A percentile compares a stretch with the other conserved stretches of the same genome.
Conservation (phyloP, 2,797 vertebrate genomes). For the Neosilurus mollespiculum region DNA sequence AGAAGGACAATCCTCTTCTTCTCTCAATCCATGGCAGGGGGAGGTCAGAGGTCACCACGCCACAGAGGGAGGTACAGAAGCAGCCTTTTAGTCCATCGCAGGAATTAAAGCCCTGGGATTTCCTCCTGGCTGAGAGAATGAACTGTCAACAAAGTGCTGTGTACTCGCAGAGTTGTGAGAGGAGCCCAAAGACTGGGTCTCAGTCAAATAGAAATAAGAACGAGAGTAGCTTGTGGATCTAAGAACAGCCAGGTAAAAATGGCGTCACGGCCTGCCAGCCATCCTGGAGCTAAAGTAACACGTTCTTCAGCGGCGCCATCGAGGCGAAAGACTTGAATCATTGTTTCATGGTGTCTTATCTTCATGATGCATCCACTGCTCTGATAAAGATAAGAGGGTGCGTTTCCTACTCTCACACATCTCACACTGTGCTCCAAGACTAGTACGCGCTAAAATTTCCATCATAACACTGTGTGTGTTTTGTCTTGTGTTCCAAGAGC, state of each 20-base stretch:
- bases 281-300: constrained; percentile 25
- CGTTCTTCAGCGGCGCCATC: not conserved
- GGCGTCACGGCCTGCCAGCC: not conserved
- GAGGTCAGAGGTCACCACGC: constrained; percentile 49
- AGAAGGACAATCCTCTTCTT: constrained; percentile 54
- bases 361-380: constrained; percentile 32
- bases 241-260: not conserved
- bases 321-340: not conserved
- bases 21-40: constrained; percentile 34
- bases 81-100: constrained; percentile 50
- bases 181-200: constrained; percentile 1
- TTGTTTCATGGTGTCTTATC: constrained; percentile 18
- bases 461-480: not conserved
- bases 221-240: not conserved
- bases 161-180: constrained; percentile 45
- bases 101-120: constrained; percentile 62
- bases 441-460: not conserved
- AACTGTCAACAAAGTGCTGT: constrained; percentile 10
- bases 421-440: not conserved
- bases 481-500: not conserved
- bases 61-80: constrained; percentile 56
- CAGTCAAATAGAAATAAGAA: constrained; percentile 5
- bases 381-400: constrained; percentile 22
- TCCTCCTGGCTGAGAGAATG: constrained; percentile 42
- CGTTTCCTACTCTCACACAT: not conserved